Base-by-base conservation (phyloP, 2,797 vertebrate genomes). In the Champsocephalus esox region DNA sequence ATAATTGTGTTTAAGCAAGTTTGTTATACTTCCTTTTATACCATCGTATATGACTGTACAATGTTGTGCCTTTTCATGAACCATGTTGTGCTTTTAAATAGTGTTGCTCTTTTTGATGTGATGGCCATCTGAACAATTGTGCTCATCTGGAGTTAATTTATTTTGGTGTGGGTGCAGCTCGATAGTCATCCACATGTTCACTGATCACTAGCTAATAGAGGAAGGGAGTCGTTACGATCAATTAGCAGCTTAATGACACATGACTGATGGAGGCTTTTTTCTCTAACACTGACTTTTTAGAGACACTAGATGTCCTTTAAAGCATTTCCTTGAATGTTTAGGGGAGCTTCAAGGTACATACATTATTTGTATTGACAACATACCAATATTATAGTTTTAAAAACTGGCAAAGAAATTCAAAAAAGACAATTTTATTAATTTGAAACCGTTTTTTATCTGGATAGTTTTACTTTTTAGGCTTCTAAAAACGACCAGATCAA, bases 211-310 rank as follows among this genome's bases (percentile, higher is more conserved):
- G 80, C 82, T 66, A 80, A 77, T 77, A 84, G 62, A 70, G 77
- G 59, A 76, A 65, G 38, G 60, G 54, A 78, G 60, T 68, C 32
- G 51, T 81, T 79, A 57, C 49, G 46, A 84, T 87, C 80, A 83
- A 86, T 91, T 91, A 89, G 77, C 62, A 69, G 71, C 76, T 77
- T 90, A 93, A 89, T 94, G 87, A 84, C 52, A 65, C 62, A 70
- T 80, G 65, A 41, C 69, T 74, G 79, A 82, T 84, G 72, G 80
- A 79, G 64, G 75, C 34, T 38, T 70, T 9, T 76, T 75, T 84
- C 66, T 49, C 45, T 8, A 41, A 67, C 49, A 66, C 58, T 45
- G 19, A 52, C 34, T 64, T 70, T 60, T 67, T 68, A 43, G 5
- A 71, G 19, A 65, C 50, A 28, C 19, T 44, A 32, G 32, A 43